phyloP scores from a whole-genome alignment of 2,888 invertebrate genomes.

The Argyra leucocephala region DNA sequence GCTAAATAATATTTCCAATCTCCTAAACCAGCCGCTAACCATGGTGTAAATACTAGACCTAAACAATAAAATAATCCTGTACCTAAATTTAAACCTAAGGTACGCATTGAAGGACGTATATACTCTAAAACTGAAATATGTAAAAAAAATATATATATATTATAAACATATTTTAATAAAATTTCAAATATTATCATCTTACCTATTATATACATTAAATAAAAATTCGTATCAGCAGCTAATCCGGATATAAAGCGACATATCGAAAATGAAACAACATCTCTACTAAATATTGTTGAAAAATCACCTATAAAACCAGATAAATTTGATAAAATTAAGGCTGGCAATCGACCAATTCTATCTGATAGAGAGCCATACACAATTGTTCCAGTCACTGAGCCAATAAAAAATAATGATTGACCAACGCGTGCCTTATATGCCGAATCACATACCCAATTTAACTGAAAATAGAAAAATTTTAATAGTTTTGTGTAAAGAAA shows the following conservation, averaged over 20 bases:
- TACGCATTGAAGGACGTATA: constrained; percentile 49
- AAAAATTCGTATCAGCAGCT: constrained; percentile 52
- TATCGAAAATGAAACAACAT: constrained; percentile 45
- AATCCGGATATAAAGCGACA: constrained; percentile 52
- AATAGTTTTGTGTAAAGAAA: too few species aligned
- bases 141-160: neutral
- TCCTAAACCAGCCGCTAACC: constrained; percentile 44
- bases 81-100: constrained; percentile 50
- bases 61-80: constrained; percentile 52
- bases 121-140: constrained; percentile 49
- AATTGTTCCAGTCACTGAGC: constrained; percentile 51
- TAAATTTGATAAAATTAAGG: constrained; percentile 48
- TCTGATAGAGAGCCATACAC: constrained; percentile 51
- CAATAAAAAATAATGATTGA: constrained; percentile 53
- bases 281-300: constrained; percentile 46
- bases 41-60: constrained; percentile 48
- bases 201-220: constrained; percentile 56
- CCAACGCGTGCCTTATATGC: constrained; percentile 51
- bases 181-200: constrained; percentile 23
- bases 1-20: constrained; percentile 49
- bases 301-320: constrained; percentile 49
- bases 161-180: neutral
- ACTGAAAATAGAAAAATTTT: constrained; percentile 25
- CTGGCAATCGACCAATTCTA: constrained; percentile 49
- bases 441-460: constrained; percentile 54